These are phyloP conservation scores for Macroglossus sobrinus DNA, from an alignment of 2,113 vertebrate species.

Conservation along the genomic window DNA sequence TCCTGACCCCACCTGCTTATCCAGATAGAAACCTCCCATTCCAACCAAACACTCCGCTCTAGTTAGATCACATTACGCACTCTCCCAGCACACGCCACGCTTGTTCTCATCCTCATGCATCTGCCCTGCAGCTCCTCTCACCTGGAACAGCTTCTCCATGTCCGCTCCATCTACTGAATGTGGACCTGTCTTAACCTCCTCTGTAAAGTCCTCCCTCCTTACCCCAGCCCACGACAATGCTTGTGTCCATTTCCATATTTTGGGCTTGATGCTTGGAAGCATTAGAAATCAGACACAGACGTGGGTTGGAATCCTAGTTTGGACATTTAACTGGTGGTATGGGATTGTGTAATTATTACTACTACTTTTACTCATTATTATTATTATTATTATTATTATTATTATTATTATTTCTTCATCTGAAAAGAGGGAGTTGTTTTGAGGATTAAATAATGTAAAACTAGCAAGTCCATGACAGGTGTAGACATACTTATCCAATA, in stretches of 20 bases:
- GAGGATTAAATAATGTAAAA: not conserved
- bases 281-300: not conserved
- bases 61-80: not conserved
- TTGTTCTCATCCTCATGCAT: not conserved
- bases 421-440: not conserved
- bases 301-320: not conserved
- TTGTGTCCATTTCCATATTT: not conserved
- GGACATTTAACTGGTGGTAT: not conserved
- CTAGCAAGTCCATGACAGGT: not conserved
- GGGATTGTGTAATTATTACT: not conserved
- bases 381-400: not conserved
- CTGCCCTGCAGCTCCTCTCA: not conserved
- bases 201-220: not conserved
- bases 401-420: not conserved
- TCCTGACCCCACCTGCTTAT: not conserved
- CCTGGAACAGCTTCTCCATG: not conserved
- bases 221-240: not conserved
- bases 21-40: not conserved
- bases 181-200: not conserved
- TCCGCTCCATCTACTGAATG: not conserved
- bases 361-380: too few species aligned
- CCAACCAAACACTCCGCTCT: not conserved
- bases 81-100: not conserved
- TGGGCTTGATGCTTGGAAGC: not conserved
- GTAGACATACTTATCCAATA: not conserved